phyloP scores from a whole-genome alignment of 2,113 vertebrate genomes.

The Semicossyphus pulcher region DNA sequence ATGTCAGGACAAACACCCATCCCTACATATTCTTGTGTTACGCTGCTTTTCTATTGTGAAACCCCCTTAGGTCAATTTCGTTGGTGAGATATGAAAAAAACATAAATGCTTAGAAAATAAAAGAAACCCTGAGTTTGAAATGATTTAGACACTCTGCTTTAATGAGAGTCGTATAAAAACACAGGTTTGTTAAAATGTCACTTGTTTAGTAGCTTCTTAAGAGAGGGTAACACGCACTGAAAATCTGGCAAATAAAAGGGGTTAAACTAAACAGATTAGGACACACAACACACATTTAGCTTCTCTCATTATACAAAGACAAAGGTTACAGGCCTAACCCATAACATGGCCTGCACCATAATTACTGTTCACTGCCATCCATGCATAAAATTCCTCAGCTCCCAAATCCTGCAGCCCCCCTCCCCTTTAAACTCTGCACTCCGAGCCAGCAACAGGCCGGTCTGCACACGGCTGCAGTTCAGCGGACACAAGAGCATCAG shows the following conservation, averaged over 20 bases:
- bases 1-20: too few relatives aligned
- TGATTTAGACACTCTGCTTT: background rate
- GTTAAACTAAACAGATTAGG: slow-evolving; percentile 57
- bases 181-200: background rate
- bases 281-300: slow-evolving; percentile 50
- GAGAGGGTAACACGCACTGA: slow-evolving; percentile 9
- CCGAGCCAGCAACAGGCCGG: slow-evolving; percentile 51
- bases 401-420: slow-evolving; percentile 62
- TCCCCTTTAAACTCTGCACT: slow-evolving; percentile 41
- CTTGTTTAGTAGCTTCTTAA: background rate
- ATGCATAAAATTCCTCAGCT: slow-evolving; percentile 81
- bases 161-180: too few relatives aligned
- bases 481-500: slow-evolving; percentile 46
- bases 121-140: background rate
- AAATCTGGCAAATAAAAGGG: slow-evolving; percentile 16
- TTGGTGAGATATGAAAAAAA: too few relatives aligned
- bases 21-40: too few relatives aligned
- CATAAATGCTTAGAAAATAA: background rate
- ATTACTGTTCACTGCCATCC: slow-evolving; percentile 77
- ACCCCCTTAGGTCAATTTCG: too few relatives aligned
- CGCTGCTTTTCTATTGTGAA: too few relatives aligned
- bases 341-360: slow-evolving; percentile 66
- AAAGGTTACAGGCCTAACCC: slow-evolving; percentile 65
- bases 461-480: slow-evolving; percentile 56
- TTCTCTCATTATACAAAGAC: slow-evolving; percentile 71